Evolutionary conservation across 2,113 vertebrate species (phyloP).

Genomic region (Hystrix cristata): DNA sequence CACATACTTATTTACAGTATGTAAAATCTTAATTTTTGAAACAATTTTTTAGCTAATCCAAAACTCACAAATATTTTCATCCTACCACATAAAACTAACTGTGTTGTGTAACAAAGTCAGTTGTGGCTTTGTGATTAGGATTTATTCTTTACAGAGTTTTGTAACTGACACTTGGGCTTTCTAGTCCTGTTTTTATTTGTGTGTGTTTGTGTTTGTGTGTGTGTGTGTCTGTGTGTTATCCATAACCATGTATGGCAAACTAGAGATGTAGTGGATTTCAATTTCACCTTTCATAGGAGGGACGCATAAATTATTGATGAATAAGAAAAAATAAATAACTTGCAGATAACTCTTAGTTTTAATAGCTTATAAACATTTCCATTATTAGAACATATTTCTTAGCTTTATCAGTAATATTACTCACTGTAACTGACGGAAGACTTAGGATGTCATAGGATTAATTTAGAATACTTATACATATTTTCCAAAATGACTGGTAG

Average conservation of each 20-base stretch:
- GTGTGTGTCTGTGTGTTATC: background rate
- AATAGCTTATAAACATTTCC: background rate
- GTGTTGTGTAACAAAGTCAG: background rate
- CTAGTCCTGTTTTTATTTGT: background rate
- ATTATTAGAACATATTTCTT: background rate
- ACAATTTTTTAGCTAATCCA: background rate
- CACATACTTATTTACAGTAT: background rate
- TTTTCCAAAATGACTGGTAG: constrained; percentile 36
- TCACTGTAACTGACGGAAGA: background rate
- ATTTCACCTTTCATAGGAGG: background rate
- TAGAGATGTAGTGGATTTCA: background rate
- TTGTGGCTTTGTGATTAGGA: background rate
- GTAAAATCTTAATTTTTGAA: constrained; percentile 13
- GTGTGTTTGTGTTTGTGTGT: too few relatives aligned
- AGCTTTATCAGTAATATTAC: background rate
- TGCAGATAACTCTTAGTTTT: background rate
- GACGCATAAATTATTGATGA: background rate
- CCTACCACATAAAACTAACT: background rate
- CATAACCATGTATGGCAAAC: background rate
- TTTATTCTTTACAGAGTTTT: background rate
- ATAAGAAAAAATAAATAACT: background rate
- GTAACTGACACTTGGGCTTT: background rate
- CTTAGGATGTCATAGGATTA: background rate
- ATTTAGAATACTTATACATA: background rate
- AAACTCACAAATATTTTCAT: background rate